Evolutionary conservation across 2,113 vertebrate species (phyloP).

Genomic region (Scalopus aquaticus): DNA sequence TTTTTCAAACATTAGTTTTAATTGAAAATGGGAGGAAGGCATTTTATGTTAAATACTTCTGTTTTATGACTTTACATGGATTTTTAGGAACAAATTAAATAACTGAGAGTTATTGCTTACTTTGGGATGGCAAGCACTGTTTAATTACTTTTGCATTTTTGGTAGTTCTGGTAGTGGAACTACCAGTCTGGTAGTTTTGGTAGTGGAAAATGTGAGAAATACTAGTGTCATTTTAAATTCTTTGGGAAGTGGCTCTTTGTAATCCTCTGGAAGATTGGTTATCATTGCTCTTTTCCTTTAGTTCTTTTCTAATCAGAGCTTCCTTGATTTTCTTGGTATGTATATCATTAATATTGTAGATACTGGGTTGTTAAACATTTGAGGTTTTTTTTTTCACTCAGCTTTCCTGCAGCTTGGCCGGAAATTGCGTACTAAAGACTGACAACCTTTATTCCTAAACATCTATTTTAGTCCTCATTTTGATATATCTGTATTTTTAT

Average conservation of each 20-base stretch:
- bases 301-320: neutral
- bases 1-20: slow-evolving; percentile 20
- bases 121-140: neutral
- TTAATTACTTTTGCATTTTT: neutral
- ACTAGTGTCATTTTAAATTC: neutral
- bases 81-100: slow-evolving; percentile 8
- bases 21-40: neutral
- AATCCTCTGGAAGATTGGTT: neutral
- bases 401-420: too few species aligned
- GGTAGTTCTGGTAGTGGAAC: neutral
- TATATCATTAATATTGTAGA: neutral
- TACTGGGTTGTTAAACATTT: neutral
- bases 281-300: neutral
- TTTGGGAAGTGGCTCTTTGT: neutral
- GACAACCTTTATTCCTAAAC: neutral
- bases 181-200: too few species aligned
- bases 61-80: neutral
- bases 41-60: neutral
- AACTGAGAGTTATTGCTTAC: neutral
- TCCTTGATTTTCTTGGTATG: neutral
- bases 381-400: neutral
- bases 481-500: neutral
- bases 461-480: neutral
- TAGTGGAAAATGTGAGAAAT: slow-evolving; percentile 1
- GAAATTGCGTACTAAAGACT: neutral